Evolutionary conservation across 2,888 invertebrate genomes (phyloP).

Genomic region (Aplocera efformata): DNA sequence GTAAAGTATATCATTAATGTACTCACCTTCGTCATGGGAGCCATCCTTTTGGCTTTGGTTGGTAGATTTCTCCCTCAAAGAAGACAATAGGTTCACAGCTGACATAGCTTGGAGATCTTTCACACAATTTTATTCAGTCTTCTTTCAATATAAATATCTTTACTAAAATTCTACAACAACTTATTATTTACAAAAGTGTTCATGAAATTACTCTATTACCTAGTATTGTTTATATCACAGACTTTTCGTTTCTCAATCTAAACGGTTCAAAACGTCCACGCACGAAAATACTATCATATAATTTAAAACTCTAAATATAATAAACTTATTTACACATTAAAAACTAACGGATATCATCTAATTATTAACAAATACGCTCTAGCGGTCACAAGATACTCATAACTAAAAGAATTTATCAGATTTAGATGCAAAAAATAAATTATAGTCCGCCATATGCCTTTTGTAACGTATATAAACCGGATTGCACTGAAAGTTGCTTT

Average conservation of each 20-base stretch:
- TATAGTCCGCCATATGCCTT: conserved; percentile 80
- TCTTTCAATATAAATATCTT: conserved; percentile 73
- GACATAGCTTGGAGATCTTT: conserved; percentile 72
- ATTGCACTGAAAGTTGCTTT: conserved; percentile 2
- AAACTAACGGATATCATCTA: conserved; percentile 78
- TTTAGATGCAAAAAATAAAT: conserved; percentile 81
- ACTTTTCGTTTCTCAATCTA: conserved; percentile 81
- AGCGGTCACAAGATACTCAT: conserved; percentile 79
- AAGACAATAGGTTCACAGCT: conserved; percentile 76
- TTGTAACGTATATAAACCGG: conserved; percentile 67
- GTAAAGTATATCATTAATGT: conserved; percentile 1
- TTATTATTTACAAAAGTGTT: conserved; percentile 77
- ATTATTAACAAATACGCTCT: conserved; percentile 76
- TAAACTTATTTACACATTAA: conserved; percentile 80
- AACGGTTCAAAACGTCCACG: conserved; percentile 81
- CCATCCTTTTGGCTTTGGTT: conserved; percentile 68
- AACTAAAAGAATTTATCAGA: conserved; percentile 81
- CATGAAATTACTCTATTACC: conserved; percentile 76
- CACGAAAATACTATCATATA: conserved; percentile 78
- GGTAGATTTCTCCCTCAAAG: conserved; percentile 73
- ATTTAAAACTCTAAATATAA: conserved; percentile 75
- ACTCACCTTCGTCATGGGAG: conserved; percentile 66
- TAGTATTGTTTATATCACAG: conserved; percentile 83
- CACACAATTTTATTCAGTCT: conserved; percentile 74
- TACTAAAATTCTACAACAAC: conserved; percentile 75